A percentile compares a stretch with the other conserved stretches of the same genome.
These are phyloP conservation scores for Phacellophora camtschatica DNA, from an alignment of 30 jellyfish, hydroid and myxozoan species.

Conservation along the genomic window DNA sequence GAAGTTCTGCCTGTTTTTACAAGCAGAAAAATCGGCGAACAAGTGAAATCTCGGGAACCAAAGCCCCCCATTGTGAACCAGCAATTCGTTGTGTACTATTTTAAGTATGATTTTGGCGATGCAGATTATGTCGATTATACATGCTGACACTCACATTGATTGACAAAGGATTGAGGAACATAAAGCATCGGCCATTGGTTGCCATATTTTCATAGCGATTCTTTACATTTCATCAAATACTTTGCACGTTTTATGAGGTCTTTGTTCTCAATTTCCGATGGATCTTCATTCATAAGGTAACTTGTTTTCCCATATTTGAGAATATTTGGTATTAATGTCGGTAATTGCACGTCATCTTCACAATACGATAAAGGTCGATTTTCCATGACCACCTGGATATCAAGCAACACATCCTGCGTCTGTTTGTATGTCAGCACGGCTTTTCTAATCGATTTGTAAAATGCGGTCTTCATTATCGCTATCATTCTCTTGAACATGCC, in stretches of 20 bases:
- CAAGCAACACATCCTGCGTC: constrained; percentile 23
- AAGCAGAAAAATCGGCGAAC: too few relatives aligned
- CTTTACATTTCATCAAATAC: constrained; percentile 34
- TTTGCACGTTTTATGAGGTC: constrained; percentile 43
- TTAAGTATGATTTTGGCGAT: too few relatives aligned
- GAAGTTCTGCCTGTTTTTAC: too few relatives aligned
- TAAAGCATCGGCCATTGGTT: too few relatives aligned
- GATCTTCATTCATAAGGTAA: constrained; percentile 19
- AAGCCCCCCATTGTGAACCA: too few relatives aligned
- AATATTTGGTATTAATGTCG: constrained; percentile 31
- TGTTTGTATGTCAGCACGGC: constrained; percentile 4
- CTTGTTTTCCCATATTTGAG: constrained; percentile 15
- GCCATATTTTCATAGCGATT: constrained; percentile 20
- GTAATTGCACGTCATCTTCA: constrained; percentile 41
- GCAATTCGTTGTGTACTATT: too few relatives aligned
- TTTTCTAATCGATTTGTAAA: constrained; percentile 24
- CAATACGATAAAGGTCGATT: constrained; percentile 38
- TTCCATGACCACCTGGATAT: constrained; percentile 21
- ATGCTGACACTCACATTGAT: too few relatives aligned
- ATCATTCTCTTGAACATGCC: constrained; percentile 55
- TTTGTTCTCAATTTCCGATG: not conserved
- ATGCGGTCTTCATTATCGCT: not conserved
- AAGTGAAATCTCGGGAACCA: too few relatives aligned
- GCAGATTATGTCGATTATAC: too few relatives aligned
- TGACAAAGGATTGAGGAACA: too few relatives aligned